A percentile compares a stretch with the other conserved stretches of the same genome.
Evolutionary conservation across 2,888 invertebrate species (phyloP).

Genomic region (Diaperis boleti): DNA sequence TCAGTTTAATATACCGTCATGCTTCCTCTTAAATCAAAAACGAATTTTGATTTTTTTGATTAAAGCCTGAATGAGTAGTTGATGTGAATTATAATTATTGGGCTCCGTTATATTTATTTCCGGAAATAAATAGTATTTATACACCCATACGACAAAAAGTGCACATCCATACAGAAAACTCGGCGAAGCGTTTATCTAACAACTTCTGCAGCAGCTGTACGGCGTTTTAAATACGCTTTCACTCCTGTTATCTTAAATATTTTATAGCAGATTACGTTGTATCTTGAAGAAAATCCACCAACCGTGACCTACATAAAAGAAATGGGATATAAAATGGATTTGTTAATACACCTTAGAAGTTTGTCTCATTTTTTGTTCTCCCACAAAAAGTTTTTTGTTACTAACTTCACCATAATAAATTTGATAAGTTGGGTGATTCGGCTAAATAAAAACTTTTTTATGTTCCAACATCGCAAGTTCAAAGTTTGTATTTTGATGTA

Average conservation of each 20-base stretch:
- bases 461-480: not conserved
- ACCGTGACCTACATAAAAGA: constrained; percentile 36
- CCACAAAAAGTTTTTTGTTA: constrained; percentile 5
- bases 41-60: too few relatives aligned
- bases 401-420: constrained; percentile 25
- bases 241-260: constrained; percentile 47
- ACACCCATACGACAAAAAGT: not conserved
- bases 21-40: too few relatives aligned
- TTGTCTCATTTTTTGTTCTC: constrained; percentile 16
- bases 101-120: too few relatives aligned
- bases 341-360: constrained; percentile 38
- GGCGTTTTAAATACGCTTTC: constrained; percentile 41
- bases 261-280: constrained; percentile 50
- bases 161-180: constrained; percentile 14
- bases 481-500: constrained; percentile 17
- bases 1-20: too few relatives aligned
- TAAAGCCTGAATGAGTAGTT: too few relatives aligned
- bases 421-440: constrained; percentile 24
- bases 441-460: constrained; percentile 18
- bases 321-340: constrained; percentile 38
- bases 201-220: constrained; percentile 22
- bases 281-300: constrained; percentile 38
- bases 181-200: constrained; percentile 22
- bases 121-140: too few relatives aligned
- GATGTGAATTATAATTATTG: too few relatives aligned